Evolutionary conservation across 2,797 vertebrate genomes (phyloP), one percentile per base, ranked within the genome.

Genomic region (Champsocephalus gunnari): DNA sequence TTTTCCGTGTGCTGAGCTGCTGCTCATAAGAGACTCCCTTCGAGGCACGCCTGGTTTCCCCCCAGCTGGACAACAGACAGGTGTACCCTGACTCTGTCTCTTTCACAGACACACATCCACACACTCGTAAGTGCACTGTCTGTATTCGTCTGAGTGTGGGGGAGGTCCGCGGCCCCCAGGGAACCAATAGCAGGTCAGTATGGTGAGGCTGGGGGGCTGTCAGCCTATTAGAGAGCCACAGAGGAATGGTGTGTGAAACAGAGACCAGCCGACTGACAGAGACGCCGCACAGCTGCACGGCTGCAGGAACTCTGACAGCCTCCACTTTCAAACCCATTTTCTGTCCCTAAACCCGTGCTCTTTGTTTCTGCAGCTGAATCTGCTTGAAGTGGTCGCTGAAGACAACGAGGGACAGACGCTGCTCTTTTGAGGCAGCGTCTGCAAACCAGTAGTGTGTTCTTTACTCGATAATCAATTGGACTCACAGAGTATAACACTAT

Each of bases 271-370:
- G 82, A 78, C 88, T 90, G 94, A 94, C 89, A 88, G 80, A 94
- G 94, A 96, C 87, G 84, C 85, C 86, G 70, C 90, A 90, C 95
- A 96, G 93, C 94, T 96, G 93, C 88, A 88, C 77, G 63, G 72
- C 85, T 62, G 38, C 72, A 34, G 71, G 45, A 21, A n/a, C 58
- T 45, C 79, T 91, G 90, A 92, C 82, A 85, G 81, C 86, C 80
- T 88, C 77, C 47, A 34, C 67, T 73, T 72, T 45, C 1, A 59
- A 63, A 69, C 47, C 47, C 51, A 7, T 17, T 79, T 60, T 77
- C 44, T 74, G 9, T 72, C 75, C 48, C 65, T 54, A 53, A 71
- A 73, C 66, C 55, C 50, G 19, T 62, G 64, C 69, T 11, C 66
- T 77, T 62, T 71, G 38, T 62, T 81, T 68, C 58, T 79, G 67